A percentile compares a stretch with the other conserved stretches of the same genome.
These are phyloP conservation scores for Epinotia ramella DNA, from an alignment of 2,888 invertebrate genomes.

Conservation along the genomic window DNA sequence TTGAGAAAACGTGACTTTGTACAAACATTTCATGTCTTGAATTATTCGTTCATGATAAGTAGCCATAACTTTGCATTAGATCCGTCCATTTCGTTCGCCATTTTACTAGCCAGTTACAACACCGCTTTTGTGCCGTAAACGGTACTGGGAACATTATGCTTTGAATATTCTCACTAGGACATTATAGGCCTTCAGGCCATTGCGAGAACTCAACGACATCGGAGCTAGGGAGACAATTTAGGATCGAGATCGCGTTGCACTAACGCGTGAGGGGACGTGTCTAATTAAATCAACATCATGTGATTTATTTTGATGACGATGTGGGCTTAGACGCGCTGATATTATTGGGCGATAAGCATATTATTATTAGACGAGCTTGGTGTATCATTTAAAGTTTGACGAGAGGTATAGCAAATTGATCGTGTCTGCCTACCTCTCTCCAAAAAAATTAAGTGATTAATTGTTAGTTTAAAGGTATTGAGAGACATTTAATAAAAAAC, in stretches of 20 bases:
- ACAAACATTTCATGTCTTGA: neutral
- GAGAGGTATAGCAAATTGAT: too few species aligned
- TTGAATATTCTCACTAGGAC: slow-evolving; percentile 32
- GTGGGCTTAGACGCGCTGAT: too few species aligned
- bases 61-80: slow-evolving; percentile 21
- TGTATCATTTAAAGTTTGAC: too few species aligned
- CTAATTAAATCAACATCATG: too few species aligned
- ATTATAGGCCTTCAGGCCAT: slow-evolving; percentile 1
- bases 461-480: too few species aligned
- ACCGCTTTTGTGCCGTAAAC: slow-evolving; percentile 36
- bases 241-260: neutral
- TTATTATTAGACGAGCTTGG: too few species aligned
- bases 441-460: too few species aligned
- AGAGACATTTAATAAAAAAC: too few species aligned
- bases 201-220: neutral
- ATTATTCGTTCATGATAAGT: neutral
- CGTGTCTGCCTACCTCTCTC: too few species aligned
- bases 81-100: slow-evolving; percentile 11
- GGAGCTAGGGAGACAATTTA: neutral
- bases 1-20: neutral
- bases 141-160: slow-evolving; percentile 33
- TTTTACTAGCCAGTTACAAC: slow-evolving; percentile 27
- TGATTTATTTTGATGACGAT: too few species aligned
- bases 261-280: too few species aligned
- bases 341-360: too few species aligned